Base-by-base conservation (phyloP, 64 coral and sea anemone species). In the Montipora cactus region DNA sequence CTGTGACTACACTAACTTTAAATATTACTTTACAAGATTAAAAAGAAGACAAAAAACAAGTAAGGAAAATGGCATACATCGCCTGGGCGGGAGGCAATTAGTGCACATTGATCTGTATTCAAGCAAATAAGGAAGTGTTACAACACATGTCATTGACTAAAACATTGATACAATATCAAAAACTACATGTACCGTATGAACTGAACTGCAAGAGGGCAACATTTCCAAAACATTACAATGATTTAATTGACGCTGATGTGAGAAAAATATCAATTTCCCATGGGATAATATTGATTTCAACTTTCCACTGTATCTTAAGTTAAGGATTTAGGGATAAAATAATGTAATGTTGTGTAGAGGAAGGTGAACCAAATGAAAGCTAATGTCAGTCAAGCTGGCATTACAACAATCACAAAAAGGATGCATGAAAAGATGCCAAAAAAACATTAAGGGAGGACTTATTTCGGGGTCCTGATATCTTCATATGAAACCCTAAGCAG, bases 21-120 rank as follows among this genome's bases (percentile, higher is more conserved):
- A 6, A 57, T 57, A 69, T 23, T 50, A 18, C 59, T 78, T 79
- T 48, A 78, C 59, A 89, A 78, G 76, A 79, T 89, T 50, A 89
- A 89, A 89, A 96, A 93, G 88, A 93, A 71, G 87, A 84, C 81
- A 80, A 96, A 92, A 95, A 89, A 96, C 88, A 95, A 93, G 91
- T 87, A 96, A 96, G 90, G 91, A 93, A 88, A 89, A 96, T 89
- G 91, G 95, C 95, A 96, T 96, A 96, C 95, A 93, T 96, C 91
- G 95, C 95, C 95, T 93, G 95, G 87, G 91, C 55, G 86, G 92
- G 87, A 89, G 48, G 85, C 81, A 95, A 90, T 90, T 90, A 95
- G 93, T 95, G 93, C 93, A 95, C 93, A 95, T 69, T 95, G 71
- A 95, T 95, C 93, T 95, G 93, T 95, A 90, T 90, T 89, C 89